A percentile compares a stretch with the other conserved stretches of the same genome.
Evolutionary conservation across 2,113 vertebrate genomes (phyloP).

Genomic region (Indicator indicator): DNA sequence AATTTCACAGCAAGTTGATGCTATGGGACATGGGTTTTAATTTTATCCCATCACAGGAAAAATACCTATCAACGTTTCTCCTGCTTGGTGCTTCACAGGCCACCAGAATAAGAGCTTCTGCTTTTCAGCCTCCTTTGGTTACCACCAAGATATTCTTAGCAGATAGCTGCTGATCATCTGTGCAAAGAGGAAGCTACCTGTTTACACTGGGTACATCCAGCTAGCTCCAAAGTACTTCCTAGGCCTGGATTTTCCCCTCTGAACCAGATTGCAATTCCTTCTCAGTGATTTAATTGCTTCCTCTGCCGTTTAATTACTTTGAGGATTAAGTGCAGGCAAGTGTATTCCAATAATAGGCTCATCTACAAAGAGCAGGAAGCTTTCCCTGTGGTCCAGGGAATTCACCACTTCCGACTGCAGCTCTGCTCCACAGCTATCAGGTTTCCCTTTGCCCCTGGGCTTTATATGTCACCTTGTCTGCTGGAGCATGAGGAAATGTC

Average conservation of each 20-base stretch:
- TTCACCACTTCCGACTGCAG: constrained; percentile 73
- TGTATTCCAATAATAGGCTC: constrained; percentile 81
- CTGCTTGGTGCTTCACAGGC: not conserved
- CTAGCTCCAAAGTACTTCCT: constrained; percentile 57
- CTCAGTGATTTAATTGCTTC: constrained; percentile 78
- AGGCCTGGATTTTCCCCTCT: constrained; percentile 56
- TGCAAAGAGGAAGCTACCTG: constrained; percentile 57
- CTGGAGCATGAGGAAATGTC: constrained; percentile 60
- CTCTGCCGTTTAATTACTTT: constrained; percentile 81
- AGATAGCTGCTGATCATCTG: constrained; percentile 17
- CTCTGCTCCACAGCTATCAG: constrained; percentile 57
- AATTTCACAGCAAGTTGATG: not conserved
- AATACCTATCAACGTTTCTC: not conserved
- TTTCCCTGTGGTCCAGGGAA: constrained; percentile 63
- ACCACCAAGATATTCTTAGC: not conserved
- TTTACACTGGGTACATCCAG: constrained; percentile 6
- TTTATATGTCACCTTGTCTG: constrained; percentile 73
- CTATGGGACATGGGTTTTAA: not conserved
- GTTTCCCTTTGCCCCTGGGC: constrained; percentile 74
- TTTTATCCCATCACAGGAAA: not conserved
- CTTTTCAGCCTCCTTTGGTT: constrained; percentile 25
- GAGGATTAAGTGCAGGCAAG: constrained; percentile 80
- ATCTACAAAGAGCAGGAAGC: constrained; percentile 81
- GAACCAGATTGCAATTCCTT: constrained; percentile 69
- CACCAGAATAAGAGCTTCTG: not conserved